Base-by-base conservation (phyloP, 2,888 invertebrate genomes). In the Chromoteleia sp. region DNA sequence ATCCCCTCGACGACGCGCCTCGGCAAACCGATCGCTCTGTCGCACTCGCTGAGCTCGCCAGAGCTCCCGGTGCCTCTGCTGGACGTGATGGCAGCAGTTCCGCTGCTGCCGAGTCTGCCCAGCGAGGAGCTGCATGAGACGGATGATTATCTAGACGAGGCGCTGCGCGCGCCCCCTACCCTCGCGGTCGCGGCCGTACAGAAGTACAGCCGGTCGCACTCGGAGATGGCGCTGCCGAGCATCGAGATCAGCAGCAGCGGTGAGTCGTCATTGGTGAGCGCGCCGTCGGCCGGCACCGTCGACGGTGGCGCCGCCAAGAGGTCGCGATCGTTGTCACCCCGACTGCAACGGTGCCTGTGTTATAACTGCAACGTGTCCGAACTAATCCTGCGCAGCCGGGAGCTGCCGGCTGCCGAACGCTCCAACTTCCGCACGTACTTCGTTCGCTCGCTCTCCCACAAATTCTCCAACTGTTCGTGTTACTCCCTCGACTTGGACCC, bases 41-140 rank as follows among this genome's bases (percentile, higher is more conserved):
- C 89, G n/a, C 91, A 91, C 77, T 91, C 91, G 30, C 50, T 89
- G 39, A 91, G 91, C 81, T 91, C 91, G 21, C 91, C 91, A 17
- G 90, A 91, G 59, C 75, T 90, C 21, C 89, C 90, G 19, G 82
- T 87, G 25, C 87, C 88, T 4, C n/a, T 84, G 43, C 67, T 85
- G 73, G 84, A 86, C 39, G 75, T 84, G 41, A 80, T 78, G n/a
- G 29, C 56, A n/a, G 25, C 54, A 12, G 59, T 76, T 78, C 68
- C 71, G 70, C 82, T 77, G 76, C 56, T 74, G 73, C 83, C 84
- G 25, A 83, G 68, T 50, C 82, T 86, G 29, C 86, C 87, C 29
- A 83, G 67, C 61, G 85, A 78, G 43, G 70, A 81, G 14, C 50
- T 68, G 5, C 71, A 71, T 45, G 67, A 83, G 14, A 50, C 71